phyloP scores from a whole-genome alignment of 1,140 invertebrate species.

The Gerris buenoi region DNA sequence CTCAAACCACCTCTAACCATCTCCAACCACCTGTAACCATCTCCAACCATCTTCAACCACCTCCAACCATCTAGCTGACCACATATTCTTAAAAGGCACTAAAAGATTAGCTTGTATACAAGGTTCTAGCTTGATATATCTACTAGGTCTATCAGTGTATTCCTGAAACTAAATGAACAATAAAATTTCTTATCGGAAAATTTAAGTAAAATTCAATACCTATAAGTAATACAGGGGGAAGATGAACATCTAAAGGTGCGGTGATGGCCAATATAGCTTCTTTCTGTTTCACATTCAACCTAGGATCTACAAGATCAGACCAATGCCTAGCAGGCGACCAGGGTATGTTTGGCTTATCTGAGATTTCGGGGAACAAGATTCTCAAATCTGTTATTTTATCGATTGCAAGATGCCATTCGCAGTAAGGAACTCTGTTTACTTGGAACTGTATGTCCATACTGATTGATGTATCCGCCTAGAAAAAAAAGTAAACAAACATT shows the following conservation, averaged over 20 bases:
- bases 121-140: no score
- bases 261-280: slow-evolving; percentile 66
- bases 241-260: slow-evolving; percentile 38
- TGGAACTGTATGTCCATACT: slow-evolving; percentile 62
- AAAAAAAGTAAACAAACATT: no score
- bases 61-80: no score
- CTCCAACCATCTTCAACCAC: no score
- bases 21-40: no score
- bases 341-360: slow-evolving; percentile 41
- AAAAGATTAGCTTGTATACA: no score
- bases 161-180: no score
- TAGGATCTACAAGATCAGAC: slow-evolving; percentile 40
- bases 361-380: slow-evolving; percentile 58
- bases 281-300: slow-evolving; percentile 62
- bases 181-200: no score
- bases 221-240: slow-evolving; percentile 66
- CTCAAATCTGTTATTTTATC: slow-evolving; percentile 51
- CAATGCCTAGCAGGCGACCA: slow-evolving; percentile 46
- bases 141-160: no score
- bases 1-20: no score
- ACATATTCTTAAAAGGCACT: no score
- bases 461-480: slow-evolving; percentile 22
- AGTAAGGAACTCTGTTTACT: slow-evolving; percentile 63
- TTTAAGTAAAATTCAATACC: slow-evolving; percentile 33
- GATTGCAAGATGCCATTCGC: slow-evolving; percentile 76